Evolutionary conservation across 1,140 invertebrate species (phyloP), one percentile per base, ranked within the genome.

Genomic region (Colletes latitarsis): DNA sequence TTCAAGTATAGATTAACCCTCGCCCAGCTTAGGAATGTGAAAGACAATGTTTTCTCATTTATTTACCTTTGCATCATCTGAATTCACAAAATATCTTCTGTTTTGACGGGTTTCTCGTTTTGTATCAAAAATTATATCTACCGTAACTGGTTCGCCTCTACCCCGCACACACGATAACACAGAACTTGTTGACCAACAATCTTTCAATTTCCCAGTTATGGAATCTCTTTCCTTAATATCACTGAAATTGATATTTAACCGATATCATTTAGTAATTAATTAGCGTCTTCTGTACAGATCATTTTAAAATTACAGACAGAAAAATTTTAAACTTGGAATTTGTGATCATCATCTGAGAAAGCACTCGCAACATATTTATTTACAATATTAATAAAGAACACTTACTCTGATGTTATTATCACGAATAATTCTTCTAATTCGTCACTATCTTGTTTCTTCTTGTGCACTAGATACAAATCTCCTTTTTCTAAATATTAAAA

Each of bases 101-200:
- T 93, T 93, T 82, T 94, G 93, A 82, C 94, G 92, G 87, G 95
- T 94, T 81, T 92, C 93, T 75, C 94, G 92, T 19, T 94, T 88
- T 2, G 95, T 95, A 84, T 96, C 95, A 87, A 96, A 96, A 78
- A 94, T 94, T 19, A 96, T 92, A 80, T 94, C 93, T 55, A 96
- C 88, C 3, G 93, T 94, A n/a, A 94, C 92, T 6, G 93, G 90
- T 81, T 94, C 87, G 57, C 90, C 91, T 70, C 91, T 89, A 17
- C 93, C 92, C 78, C 93, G 90, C 52, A 93, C 90, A 82, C 95
- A 96, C 4, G 94, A 95, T 67, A 95, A 89, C 43, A 96, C 85
- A 0, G 94, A 94, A 82, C 93, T 93, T 0, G 94, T 89, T 39
- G 94, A 93, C 95, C 95, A 96, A 81, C 93, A 93, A 6, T 90